phyloP scores from a whole-genome alignment of 2,113 vertebrate genomes.

The Corythoichthys haematopterus region DNA sequence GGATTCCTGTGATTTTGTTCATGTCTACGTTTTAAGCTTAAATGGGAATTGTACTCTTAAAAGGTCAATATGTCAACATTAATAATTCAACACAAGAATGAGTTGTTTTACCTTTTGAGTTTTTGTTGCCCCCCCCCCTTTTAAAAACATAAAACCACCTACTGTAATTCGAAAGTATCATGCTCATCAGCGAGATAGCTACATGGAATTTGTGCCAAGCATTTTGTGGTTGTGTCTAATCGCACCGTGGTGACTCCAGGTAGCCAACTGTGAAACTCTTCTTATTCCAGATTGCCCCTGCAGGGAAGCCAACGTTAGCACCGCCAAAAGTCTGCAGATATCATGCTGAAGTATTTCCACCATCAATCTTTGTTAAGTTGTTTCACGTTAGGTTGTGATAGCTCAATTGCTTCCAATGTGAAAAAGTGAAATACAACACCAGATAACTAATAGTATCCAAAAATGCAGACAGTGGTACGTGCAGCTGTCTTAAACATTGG shows the following conservation, averaged over 20 bases:
- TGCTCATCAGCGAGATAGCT: constrained; percentile 15
- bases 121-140: background rate
- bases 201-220: background rate
- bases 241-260: background rate
- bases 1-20: too few relatives aligned
- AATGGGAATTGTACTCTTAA: too few relatives aligned
- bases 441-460: constrained; percentile 3
- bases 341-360: constrained; percentile 2
- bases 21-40: too few relatives aligned
- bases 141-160: background rate
- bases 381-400: background rate
- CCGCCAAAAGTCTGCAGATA: constrained; percentile 8
- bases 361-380: constrained; percentile 8
- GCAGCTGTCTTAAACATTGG: constrained; percentile 12
- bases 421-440: background rate
- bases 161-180: background rate
- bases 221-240: background rate
- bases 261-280: constrained; percentile 1
- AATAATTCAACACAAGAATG: too few relatives aligned
- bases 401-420: background rate
- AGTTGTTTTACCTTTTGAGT: too few relatives aligned
- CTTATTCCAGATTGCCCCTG: background rate
- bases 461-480: constrained; percentile 3
- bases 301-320: background rate
- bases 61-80: too few relatives aligned